A percentile compares a stretch with the other conserved stretches of the same genome.
Evolutionary conservation across 2,888 invertebrate genomes (phyloP).

Genomic region (Amiota communis): DNA sequence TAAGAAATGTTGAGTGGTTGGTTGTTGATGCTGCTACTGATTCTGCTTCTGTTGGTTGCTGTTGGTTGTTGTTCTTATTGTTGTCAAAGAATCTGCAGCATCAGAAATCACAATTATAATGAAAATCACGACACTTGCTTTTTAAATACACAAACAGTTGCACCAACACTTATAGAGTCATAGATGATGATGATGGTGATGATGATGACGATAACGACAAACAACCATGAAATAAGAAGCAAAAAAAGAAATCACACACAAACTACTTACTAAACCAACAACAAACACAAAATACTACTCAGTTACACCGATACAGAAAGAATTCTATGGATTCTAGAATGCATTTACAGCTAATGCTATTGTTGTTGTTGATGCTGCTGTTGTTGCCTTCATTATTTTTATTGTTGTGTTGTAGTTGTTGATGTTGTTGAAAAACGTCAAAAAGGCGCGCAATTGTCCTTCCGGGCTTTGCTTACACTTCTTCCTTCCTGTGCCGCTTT

Average conservation of each 20-base stretch:
- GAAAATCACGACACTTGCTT: slow-evolving; percentile 19
- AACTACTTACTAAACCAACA: too few relatives aligned
- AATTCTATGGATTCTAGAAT: neutral
- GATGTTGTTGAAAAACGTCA: slow-evolving; percentile 8
- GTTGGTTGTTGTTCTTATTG: too few relatives aligned
- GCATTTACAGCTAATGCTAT: neutral
- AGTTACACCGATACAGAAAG: too few relatives aligned
- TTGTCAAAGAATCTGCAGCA: neutral
- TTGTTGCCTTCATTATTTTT: too few relatives aligned
- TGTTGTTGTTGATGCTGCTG: neutral
- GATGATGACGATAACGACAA: neutral
- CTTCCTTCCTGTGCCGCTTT: too few relatives aligned
- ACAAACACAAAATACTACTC: too few relatives aligned
- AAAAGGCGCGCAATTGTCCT: slow-evolving; percentile 14
- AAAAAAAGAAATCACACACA: too few relatives aligned
- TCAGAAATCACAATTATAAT: slow-evolving; percentile 12
- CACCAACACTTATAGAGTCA: too few relatives aligned
- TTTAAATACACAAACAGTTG: slow-evolving; percentile 1
- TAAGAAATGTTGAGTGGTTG: too few relatives aligned
- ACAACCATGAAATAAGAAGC: neutral
- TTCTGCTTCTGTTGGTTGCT: too few relatives aligned
- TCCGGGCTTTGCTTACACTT: neutral
- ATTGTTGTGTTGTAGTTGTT: too few relatives aligned
- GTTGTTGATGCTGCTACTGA: too few relatives aligned
- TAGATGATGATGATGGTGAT: neutral